Evolutionary conservation across 2,797 vertebrate genomes (phyloP).

Genomic region (Tenualosa thibaudeaui): DNA sequence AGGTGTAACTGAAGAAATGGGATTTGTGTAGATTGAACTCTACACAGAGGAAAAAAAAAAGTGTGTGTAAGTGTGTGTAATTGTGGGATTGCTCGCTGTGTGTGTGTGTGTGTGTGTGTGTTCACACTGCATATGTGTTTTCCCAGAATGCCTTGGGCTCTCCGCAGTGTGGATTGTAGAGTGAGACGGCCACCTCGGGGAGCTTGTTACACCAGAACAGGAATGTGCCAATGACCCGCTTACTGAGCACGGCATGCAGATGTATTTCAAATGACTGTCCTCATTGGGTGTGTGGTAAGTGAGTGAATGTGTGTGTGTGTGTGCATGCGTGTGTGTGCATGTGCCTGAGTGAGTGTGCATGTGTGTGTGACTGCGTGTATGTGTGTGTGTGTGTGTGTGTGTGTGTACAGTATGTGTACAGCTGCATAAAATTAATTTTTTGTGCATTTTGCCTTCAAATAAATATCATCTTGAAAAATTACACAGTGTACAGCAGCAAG

Average conservation of each 20-base stretch:
- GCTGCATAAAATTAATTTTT: background rate
- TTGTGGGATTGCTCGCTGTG: background rate
- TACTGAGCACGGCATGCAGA: background rate
- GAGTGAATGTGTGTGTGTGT: background rate
- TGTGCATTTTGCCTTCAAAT: background rate
- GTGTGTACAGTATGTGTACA: background rate
- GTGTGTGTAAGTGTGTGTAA: background rate
- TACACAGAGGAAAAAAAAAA: too few species aligned
- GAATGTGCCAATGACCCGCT: background rate
- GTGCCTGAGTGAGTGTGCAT: background rate
- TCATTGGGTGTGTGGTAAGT: background rate
- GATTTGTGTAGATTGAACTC: too few species aligned
- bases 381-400: background rate
- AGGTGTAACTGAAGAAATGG: too few species aligned
- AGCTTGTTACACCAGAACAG: conserved; percentile 1
- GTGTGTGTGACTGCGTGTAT: conserved; percentile 1
- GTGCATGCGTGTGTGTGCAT: background rate
- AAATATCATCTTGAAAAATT: background rate
- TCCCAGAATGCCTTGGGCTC: background rate
- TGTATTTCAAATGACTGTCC: background rate
- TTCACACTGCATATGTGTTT: background rate
- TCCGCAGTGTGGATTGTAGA: background rate
- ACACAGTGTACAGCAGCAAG: background rate
- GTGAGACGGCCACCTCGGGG: background rate
- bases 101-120: background rate